phyloP scores from a whole-genome alignment of 2,113 vertebrate species.

The Oxyruncus cristatus region DNA sequence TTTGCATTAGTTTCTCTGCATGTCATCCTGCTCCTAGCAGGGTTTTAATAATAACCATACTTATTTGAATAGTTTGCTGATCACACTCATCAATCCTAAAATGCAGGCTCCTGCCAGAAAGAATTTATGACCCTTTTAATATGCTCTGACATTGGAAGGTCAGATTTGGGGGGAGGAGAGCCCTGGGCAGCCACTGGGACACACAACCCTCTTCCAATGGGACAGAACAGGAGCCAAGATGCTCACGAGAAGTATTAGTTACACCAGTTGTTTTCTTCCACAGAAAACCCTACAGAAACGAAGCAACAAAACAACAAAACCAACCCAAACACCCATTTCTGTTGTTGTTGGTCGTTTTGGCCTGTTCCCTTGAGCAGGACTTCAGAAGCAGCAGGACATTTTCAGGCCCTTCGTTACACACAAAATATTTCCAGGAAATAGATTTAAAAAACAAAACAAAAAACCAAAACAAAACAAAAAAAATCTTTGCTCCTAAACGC shows the following conservation, averaged over 20 bases:
- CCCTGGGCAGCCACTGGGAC: neutral
- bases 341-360: fast-evolving
- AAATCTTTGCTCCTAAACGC: neutral
- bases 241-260: fast-evolving
- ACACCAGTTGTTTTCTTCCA: neutral
- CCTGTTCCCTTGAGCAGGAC: neutral
- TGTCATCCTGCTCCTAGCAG: neutral
- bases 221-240: neutral
- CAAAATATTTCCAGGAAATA: neutral
- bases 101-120: neutral
- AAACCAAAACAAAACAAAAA: neutral
- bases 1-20: neutral
- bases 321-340: neutral
- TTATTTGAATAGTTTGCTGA: constrained; percentile 10
- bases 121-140: neutral
- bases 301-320: neutral
- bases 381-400: neutral
- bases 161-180: neutral
- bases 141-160: neutral
- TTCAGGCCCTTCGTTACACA: neutral
- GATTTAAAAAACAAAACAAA: neutral
- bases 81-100: constrained; percentile 3
- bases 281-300: neutral
- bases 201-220: fast-evolving
- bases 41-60: neutral